These are phyloP conservation scores for Tigriopus californicus DNA, from an alignment of 2,888 invertebrate genomes.

Conservation along the genomic window DNA sequence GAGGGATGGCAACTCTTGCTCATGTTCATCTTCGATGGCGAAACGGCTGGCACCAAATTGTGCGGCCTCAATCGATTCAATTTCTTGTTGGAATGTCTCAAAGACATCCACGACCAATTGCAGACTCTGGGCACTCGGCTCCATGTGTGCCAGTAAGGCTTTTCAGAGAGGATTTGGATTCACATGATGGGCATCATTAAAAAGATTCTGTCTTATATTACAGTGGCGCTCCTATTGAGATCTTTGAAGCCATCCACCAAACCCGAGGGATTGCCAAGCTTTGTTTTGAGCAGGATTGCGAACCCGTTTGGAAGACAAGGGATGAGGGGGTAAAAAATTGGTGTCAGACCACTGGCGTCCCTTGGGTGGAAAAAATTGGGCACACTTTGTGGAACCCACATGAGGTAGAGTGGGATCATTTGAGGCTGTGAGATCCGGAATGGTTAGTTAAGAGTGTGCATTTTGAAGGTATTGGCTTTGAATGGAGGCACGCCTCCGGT, in stretches of 20 bases:
- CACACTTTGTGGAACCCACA: constrained; percentile 53
- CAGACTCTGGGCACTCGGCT: no score
- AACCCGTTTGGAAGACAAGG: constrained; percentile 45
- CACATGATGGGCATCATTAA: background rate
- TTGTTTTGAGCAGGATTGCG: constrained; percentile 40
- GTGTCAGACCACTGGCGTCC: background rate
- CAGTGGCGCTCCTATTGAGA: constrained; percentile 38
- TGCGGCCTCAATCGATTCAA: constrained; percentile 38
- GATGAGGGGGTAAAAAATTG: constrained; percentile 36
- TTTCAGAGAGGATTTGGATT: no score
- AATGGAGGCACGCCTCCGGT: constrained; percentile 51
- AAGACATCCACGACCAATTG: constrained; percentile 42
- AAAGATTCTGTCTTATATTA: constrained; percentile 22
- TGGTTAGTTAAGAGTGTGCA: background rate
- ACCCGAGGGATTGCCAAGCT: constrained; percentile 33
- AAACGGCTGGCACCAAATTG: constrained; percentile 34
- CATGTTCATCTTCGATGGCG: constrained; percentile 53
- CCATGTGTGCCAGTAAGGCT: background rate
- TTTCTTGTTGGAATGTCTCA: constrained; percentile 44
- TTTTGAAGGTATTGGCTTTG: constrained; percentile 36
- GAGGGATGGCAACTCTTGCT: constrained; percentile 33
- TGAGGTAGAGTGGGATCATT: constrained; percentile 17
- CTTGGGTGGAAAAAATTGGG: constrained; percentile 37
- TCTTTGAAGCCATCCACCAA: constrained; percentile 39
- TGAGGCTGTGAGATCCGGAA: background rate